Conservation (phyloP, 2,113 vertebrate species). For the Corythaixoides concolor region DNA sequence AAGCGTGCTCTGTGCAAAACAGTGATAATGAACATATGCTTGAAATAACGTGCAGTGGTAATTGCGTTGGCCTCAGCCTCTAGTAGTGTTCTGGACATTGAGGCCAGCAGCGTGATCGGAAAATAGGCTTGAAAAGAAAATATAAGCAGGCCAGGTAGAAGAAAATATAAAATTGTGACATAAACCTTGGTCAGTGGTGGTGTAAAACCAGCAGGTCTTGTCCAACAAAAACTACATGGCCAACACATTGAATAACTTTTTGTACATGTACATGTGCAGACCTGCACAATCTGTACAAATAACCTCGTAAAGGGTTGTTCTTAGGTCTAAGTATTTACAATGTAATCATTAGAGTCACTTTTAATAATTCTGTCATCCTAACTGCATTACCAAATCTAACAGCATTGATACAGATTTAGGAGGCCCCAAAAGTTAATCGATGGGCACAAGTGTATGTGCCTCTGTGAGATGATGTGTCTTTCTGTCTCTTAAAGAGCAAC, state of each 20-base stretch:
- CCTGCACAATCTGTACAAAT: not conserved
- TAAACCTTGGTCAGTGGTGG: not conserved
- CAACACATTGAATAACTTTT: not conserved
- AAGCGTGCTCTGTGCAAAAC: not conserved
- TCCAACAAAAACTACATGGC: not conserved
- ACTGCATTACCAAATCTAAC: not conserved
- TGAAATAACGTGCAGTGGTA: not conserved
- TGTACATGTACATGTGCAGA: rapidly evolving
- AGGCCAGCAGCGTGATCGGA: not conserved
- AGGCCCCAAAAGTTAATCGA: not conserved
- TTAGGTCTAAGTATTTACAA: not conserved
- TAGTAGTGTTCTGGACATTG: not conserved
- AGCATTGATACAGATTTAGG: not conserved
- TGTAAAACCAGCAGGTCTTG: not conserved
- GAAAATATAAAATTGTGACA: not conserved
- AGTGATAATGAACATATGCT: conserved; percentile 13
- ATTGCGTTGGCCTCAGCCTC: not conserved
- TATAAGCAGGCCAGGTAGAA: not conserved
- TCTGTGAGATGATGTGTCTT: not conserved
- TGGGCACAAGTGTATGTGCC: not conserved
- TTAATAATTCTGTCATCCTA: not conserved
- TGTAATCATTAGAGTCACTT: not conserved
- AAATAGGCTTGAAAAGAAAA: not conserved
- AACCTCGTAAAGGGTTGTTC: not conserved
- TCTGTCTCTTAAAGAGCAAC: not conserved